Base-by-base conservation (phyloP, 1,140 invertebrate species). In the Atta cephalotes region DNA sequence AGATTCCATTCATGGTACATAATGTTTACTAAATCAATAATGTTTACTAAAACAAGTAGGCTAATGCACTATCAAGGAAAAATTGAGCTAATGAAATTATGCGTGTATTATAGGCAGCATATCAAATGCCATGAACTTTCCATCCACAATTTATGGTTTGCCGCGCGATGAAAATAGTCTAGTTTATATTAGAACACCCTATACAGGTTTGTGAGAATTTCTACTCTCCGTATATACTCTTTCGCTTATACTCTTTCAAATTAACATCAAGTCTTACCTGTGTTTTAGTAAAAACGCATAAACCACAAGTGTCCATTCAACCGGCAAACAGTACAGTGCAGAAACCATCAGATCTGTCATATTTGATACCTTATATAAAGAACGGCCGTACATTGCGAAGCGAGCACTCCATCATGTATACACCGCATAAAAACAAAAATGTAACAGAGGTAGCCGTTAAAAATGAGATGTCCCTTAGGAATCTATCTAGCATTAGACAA, bases 321-420 rank as follows among this genome's bases (percentile, higher is more conserved):
- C 85, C 93, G n/a, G 92, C 93, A 9, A 93, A 95, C 51, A 93
- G 90, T 39, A 70, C 88, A 25, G 76, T 89, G 28, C 93, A 92
- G 85, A 92, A 51, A 58, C 88, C 88, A 63, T 85, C 91, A 9
- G 92, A 94, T 87, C 77, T 94, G 31, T 93, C 93, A 0, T 93
- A 92, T 12, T 82, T 95, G 49, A 94, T 95, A 85, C 94, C 95
- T 0, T 95, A 95, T 18, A 95, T 95, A 72, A 89, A 93, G 86
- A 93, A 92, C 65, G 95, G 95, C 14, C 92, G 91, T 28, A 88
- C 88, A 12, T 94, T 95, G 91, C 92, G 95, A 6, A 93, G 68
- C 0, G 95, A 95, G 72, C 90, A 92, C 82, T 95, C 95, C 1
- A 89, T 95, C 14, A 95, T 95, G 94, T 95, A 95, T 88, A 95